Evolutionary conservation across 2,888 invertebrate species (phyloP).

Genomic region (Diadegma fenestrale): DNA sequence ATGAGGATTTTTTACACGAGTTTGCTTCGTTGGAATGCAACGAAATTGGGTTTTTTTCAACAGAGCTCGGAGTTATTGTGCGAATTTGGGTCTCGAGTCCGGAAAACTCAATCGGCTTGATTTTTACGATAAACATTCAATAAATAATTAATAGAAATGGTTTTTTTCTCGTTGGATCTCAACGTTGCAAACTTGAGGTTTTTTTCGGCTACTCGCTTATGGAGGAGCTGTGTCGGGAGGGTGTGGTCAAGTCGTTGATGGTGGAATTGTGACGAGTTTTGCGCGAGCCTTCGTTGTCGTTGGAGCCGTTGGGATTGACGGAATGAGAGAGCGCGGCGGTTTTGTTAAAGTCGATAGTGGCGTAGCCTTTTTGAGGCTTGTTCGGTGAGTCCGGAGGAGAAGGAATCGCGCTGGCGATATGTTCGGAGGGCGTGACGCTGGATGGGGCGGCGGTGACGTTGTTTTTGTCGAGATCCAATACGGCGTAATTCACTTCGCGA

Average conservation of each 20-base stretch:
- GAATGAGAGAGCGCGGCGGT: constrained; percentile 95
- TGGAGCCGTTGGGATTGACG: constrained; percentile 89
- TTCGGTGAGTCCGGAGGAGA: constrained; percentile 86
- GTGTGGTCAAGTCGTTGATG: constrained; percentile 87
- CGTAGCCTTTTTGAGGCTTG: constrained; percentile 89
- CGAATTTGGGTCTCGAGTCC: no score
- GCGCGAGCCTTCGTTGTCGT: constrained; percentile 90
- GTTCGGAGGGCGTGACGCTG: constrained; percentile 48
- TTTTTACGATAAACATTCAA: no score
- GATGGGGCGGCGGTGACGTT: constrained; percentile 78
- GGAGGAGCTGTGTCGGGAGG: constrained; percentile 86
- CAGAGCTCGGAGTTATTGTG: no score
- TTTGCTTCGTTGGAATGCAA: no score
- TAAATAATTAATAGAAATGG: no score
- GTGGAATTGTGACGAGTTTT: constrained; percentile 94
- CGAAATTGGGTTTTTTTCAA: no score
- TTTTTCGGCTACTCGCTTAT: constrained; percentile 88
- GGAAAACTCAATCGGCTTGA: no score
- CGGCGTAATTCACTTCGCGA: constrained; percentile 91
- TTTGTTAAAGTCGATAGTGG: constrained; percentile 97
- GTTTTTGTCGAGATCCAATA: constrained; percentile 90
- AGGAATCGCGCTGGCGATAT: constrained; percentile 74
- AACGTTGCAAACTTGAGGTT: no score
- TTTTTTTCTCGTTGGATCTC: no score
- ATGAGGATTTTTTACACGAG: constrained; percentile 58